Evolutionary conservation across 2,113 vertebrate species (phyloP).

Genomic region (Pavo muticus): DNA sequence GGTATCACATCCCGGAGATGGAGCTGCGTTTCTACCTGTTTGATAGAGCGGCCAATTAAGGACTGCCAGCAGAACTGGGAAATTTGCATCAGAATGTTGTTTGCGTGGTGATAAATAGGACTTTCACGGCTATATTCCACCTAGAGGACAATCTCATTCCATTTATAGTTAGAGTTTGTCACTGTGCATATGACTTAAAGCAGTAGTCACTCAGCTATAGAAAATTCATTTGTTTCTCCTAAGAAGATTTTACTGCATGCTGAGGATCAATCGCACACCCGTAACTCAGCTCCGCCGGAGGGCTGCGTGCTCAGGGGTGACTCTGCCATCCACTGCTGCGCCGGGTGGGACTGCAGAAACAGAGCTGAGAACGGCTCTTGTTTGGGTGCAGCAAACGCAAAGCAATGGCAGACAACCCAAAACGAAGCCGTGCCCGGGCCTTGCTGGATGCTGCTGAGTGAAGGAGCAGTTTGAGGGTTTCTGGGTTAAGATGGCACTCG

Average conservation of each 20-base stretch:
- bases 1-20: neutral
- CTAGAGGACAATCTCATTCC: neutral
- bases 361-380: neutral
- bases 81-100: neutral
- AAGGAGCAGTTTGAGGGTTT: neutral
- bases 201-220: neutral
- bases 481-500: neutral
- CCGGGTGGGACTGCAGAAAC: fast-evolving
- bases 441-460: neutral
- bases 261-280: neutral
- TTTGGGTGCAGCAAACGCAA: fast-evolving
- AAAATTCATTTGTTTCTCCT: neutral
- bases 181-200: fast-evolving
- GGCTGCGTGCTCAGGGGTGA: fast-evolving
- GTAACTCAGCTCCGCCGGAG: neutral
- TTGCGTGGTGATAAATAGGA: neutral
- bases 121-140: neutral
- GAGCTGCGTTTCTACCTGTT: neutral
- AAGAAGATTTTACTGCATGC: neutral
- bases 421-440: neutral
- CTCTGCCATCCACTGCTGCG: neutral
- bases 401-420: fast-evolving
- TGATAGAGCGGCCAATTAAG: constrained; percentile 6
- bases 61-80: neutral
- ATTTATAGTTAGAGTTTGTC: neutral